phyloP scores from a whole-genome alignment of 2,113 vertebrate species.

The Microcebus griseorufus region DNA sequence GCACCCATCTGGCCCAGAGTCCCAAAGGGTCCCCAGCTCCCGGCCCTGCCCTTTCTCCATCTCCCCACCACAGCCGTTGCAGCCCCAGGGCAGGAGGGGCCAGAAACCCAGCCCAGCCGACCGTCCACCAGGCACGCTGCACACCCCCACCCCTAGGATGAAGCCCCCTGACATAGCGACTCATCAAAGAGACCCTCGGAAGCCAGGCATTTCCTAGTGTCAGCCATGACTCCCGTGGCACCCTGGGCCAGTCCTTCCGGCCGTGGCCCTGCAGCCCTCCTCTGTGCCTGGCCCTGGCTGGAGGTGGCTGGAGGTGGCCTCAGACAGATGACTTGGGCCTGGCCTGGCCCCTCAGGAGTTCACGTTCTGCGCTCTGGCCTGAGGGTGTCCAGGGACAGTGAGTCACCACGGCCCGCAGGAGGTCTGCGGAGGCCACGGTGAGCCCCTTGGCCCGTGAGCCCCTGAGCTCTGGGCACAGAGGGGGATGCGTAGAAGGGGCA shows the following conservation, averaged over 20 bases:
- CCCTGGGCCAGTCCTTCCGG: neutral
- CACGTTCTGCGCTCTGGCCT: neutral
- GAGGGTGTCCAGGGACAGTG: neutral
- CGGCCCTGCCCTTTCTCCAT: neutral
- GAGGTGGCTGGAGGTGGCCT: fast-evolving
- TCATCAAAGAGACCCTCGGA: neutral
- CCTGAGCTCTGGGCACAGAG: neutral
- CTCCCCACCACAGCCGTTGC: too few relatives aligned
- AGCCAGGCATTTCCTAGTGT: neutral
- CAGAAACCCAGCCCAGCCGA: too few relatives aligned
- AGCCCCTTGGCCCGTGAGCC: neutral
- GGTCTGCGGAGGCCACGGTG: neutral
- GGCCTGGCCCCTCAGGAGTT: neutral
- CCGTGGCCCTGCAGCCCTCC: neutral
- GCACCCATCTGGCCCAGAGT: neutral
- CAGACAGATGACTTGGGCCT: neutral
- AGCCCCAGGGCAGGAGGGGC: fast-evolving
- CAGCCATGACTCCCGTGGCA: neutral
- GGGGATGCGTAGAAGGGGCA: fast-evolving
- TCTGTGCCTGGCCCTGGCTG: neutral
- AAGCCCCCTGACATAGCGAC: neutral
- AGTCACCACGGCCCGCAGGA: neutral
- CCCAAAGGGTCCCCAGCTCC: neutral
- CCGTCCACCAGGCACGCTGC: fast-evolving
- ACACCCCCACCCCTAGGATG: too few relatives aligned